Evolutionary conservation across 2,113 vertebrate species (phyloP).

Genomic region (Aptenodytes patagonicus): DNA sequence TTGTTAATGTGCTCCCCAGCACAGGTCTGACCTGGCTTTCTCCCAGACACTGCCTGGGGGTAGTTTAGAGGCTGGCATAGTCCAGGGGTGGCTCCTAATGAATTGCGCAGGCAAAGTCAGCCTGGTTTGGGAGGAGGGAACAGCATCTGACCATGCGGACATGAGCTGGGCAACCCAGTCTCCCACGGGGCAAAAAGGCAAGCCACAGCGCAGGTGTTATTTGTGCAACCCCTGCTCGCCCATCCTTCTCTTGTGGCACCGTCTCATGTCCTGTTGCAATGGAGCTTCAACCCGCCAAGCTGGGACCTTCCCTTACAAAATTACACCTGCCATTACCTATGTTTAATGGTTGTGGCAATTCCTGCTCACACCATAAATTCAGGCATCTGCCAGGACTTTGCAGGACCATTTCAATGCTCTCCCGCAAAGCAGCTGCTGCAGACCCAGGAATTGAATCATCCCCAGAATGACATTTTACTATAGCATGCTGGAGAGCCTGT

Average conservation of each 20-base stretch:
- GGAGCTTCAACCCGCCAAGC: fast-evolving
- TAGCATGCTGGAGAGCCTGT: background rate
- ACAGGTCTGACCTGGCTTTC: background rate
- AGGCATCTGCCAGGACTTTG: background rate
- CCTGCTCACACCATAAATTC: background rate
- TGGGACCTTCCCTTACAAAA: background rate
- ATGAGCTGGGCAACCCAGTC: background rate
- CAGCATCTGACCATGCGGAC: background rate
- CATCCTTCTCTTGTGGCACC: background rate
- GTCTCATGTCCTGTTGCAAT: background rate
- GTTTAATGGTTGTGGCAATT: background rate
- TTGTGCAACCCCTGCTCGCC: background rate
- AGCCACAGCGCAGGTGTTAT: fast-evolving
- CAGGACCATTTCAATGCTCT: background rate
- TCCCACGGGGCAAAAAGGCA: background rate
- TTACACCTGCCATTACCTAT: background rate
- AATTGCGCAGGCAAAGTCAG: background rate
- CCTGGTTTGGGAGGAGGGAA: background rate
- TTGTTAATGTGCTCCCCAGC: background rate
- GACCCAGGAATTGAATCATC: background rate
- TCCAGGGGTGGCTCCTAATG: background rate
- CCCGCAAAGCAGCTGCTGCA: background rate
- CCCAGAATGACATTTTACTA: background rate
- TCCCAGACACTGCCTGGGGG: background rate
- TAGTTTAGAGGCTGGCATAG: background rate